These are phyloP conservation scores for Maccullochella peelii DNA, from an alignment of 2,113 vertebrate species.

Conservation along the genomic window DNA sequence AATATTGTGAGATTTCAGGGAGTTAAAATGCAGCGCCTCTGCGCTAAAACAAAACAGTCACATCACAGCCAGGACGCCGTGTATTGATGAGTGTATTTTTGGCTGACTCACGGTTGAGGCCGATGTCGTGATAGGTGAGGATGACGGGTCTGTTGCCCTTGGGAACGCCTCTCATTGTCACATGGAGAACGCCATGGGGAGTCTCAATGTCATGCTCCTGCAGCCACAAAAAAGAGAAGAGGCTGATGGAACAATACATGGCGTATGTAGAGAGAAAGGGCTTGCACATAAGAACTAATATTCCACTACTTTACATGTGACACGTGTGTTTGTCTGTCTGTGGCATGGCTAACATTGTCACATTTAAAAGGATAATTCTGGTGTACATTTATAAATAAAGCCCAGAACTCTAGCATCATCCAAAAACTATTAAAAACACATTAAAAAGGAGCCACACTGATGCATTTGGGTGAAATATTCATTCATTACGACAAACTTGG, in stretches of 20 bases:
- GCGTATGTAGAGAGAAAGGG: background rate
- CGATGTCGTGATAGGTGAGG: constrained; percentile 98
- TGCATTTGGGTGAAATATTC: background rate
- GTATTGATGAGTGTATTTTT: background rate
- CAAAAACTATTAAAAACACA: background rate
- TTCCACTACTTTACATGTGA: background rate
- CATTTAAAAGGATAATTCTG: background rate
- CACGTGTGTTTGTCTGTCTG: background rate
- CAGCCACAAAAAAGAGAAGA: constrained; percentile 51
- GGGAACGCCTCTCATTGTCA: constrained; percentile 93
- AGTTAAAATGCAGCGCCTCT: too few species aligned
- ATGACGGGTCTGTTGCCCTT: constrained; percentile 96
- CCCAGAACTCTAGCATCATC: background rate
- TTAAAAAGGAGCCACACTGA: background rate
- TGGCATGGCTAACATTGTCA: background rate
- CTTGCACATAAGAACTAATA: background rate
- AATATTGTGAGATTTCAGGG: too few species aligned
- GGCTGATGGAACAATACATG: background rate
- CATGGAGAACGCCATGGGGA: constrained; percentile 92
- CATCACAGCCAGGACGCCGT: background rate
- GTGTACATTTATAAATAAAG: background rate
- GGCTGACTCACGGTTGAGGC: constrained; percentile 94
- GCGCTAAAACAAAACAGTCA: background rate
- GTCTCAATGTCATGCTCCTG: constrained; percentile 99
- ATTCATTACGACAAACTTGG: background rate